Base-by-base conservation (phyloP, 2,888 invertebrate genomes). In the Siphlonurus alternatus region DNA sequence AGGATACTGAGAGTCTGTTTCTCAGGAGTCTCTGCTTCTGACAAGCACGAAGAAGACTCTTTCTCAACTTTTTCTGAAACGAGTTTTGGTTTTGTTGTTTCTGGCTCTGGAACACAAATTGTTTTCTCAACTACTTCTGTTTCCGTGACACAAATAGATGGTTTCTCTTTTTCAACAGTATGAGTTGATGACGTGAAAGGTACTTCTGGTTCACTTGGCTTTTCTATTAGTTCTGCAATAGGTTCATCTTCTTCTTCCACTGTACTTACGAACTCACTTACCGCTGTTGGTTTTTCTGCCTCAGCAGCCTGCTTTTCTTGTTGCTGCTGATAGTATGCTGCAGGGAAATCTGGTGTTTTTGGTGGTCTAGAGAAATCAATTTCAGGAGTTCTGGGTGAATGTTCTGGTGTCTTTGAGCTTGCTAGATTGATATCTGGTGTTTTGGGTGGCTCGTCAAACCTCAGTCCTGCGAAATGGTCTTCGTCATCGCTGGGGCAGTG, bases 401-500 rank as follows among this genome's bases (percentile, higher is more conserved):
- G n/a, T 2, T 62, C 62, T 19, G 62, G 62, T 62, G 62, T 62
- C 23, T 53, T 51, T 10, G 51, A 38, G 38, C 38, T 80, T 60
- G 76, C 77, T 61, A 79, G 73, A 68, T 81, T 81, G 61, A 79
- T 76, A 59, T 79, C 79, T 2, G 78, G 76, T 20, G 78, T 76
- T 67, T 75, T 75, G 1, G 77, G 75, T 59, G 73, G 72, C 68
- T 78, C 79, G 63, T 79, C 76, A 66, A 73, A 71, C 56, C 75
- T 74, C 23, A 73, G 71, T 79, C 76, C 76, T 72, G 0, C 71
- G 75, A 67, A 80, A 79, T 86, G 86, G 62, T 84, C 83, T 38
- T 78, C 78, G 72, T 91, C 90, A 72, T 91, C 91, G 7, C 88
- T 89, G 70, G 91, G 91, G 0, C 90, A 90, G 73, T 56, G 56